Conservation (phyloP, 2,888 invertebrate species). For the Argynnis bischoffii region DNA sequence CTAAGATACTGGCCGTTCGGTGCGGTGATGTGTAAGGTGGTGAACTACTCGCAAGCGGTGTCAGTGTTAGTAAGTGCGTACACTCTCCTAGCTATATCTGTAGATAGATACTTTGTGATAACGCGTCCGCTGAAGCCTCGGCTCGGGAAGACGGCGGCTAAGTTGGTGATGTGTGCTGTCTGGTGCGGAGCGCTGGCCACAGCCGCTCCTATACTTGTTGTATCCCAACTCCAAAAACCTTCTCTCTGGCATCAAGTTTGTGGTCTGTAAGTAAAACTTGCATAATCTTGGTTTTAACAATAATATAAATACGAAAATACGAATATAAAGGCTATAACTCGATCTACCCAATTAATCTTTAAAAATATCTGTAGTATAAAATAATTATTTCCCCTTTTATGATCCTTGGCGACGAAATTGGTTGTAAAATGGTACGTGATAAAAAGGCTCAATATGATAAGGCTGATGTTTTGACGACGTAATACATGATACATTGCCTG, state of each 20-base stretch:
- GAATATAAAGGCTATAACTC: neutral
- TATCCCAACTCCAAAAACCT: conserved; percentile 84
- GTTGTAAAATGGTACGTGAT: conserved; percentile 21
- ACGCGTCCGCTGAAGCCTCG: conserved; percentile 93
- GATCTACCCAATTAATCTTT: no score
- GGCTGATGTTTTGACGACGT: neutral
- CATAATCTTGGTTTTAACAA: neutral
- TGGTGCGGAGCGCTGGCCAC: conserved; percentile 90
- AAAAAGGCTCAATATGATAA: conserved; percentile 16
- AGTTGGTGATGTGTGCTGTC: conserved; percentile 85
- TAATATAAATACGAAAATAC: neutral
- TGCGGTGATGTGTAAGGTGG: conserved; percentile 87
- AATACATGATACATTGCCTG: conserved; percentile 5
- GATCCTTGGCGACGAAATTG: conserved; percentile 8
- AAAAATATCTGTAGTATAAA: neutral
- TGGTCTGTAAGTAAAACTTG: conserved; percentile 74
- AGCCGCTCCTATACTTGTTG: conserved; percentile 90
- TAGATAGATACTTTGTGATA: conserved; percentile 94
- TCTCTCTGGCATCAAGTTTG: conserved; percentile 79
- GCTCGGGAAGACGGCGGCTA: conserved; percentile 87
- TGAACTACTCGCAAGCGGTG: conserved; percentile 90
- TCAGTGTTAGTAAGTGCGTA: conserved; percentile 93
- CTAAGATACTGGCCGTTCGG: conserved; percentile 96
- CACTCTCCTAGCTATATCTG: conserved; percentile 94
- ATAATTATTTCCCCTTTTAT: conserved; percentile 10